Percentiles rank a stretch among this genome's conserved stretches.
Evolutionary conservation across 2,797 vertebrate genomes (phyloP).

Genomic region (Thunnus albacares): DNA sequence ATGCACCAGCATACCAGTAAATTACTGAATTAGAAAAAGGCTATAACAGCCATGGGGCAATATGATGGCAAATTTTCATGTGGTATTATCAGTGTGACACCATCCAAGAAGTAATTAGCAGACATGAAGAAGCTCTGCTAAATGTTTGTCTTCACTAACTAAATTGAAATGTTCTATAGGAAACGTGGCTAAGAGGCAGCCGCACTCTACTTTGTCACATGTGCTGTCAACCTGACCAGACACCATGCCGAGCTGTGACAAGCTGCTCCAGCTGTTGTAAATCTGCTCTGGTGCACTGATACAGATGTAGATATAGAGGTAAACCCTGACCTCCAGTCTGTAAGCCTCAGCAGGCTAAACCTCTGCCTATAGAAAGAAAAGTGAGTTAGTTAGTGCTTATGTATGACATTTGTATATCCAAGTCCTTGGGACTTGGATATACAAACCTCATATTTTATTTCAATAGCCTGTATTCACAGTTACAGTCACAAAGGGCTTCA

Average conservation of each 20-base stretch:
- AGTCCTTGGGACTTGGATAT: slow-evolving; percentile 25
- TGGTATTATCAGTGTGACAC: slow-evolving; percentile 24
- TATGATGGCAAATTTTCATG: slow-evolving; percentile 30
- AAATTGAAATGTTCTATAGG: slow-evolving; percentile 5
- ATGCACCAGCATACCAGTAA: slow-evolving; percentile 36
- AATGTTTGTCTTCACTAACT: slow-evolving; percentile 36
- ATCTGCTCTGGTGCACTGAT: slow-evolving; percentile 6
- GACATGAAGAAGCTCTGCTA: slow-evolving; percentile 12
- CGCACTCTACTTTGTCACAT: slow-evolving; percentile 54
- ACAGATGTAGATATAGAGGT: slow-evolving; percentile 44
- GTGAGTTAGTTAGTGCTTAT: neutral
- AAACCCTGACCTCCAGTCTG: slow-evolving; percentile 38
- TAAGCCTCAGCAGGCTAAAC: neutral
- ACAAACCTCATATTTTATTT: slow-evolving; percentile 21
- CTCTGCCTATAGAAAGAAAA: neutral
- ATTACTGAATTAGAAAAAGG: slow-evolving; percentile 50
- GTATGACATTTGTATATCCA: neutral
- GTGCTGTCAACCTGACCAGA: slow-evolving; percentile 55
- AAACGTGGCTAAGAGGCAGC: slow-evolving; percentile 42
- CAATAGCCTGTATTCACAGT: slow-evolving; percentile 31
- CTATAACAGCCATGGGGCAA: slow-evolving; percentile 20
- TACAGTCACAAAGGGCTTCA: neutral
- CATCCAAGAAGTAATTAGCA: slow-evolving; percentile 18
- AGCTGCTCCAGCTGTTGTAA: slow-evolving; percentile 53
- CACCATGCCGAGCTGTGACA: neutral